Evolutionary conservation across 2,113 vertebrate genomes (phyloP).

Genomic region (Smithornis capensis): DNA sequence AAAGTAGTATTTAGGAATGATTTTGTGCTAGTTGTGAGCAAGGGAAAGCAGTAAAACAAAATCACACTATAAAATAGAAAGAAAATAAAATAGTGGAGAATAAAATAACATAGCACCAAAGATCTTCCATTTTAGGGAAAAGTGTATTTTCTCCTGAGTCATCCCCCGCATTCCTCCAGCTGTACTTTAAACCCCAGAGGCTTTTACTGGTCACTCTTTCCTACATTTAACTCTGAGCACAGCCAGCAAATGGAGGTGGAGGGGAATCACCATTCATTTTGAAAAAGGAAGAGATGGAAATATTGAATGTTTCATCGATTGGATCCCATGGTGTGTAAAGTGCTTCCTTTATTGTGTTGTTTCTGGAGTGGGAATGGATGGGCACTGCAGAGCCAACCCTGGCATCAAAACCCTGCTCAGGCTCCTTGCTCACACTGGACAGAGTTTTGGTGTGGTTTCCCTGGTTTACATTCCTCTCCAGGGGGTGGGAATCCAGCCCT

Average conservation of each 20-base stretch:
- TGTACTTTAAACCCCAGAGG: neutral
- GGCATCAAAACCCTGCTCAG: neutral
- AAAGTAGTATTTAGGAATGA: neutral
- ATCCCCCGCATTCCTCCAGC: neutral
- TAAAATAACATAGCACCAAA: neutral
- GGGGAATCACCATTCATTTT: neutral
- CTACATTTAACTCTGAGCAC: neutral
- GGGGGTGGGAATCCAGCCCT: neutral
- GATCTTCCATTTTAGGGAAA: neutral
- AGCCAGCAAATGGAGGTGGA: neutral
- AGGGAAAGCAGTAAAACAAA: neutral
- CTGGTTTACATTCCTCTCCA: neutral
- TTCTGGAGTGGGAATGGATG: neutral
- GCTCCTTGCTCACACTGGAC: neutral
- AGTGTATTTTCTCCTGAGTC: neutral
- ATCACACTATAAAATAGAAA: neutral
- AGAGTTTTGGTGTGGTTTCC: fast-evolving
- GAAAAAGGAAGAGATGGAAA: constrained; percentile 14
- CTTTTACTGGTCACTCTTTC: neutral
- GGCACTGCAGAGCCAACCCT: neutral
- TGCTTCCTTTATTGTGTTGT: neutral
- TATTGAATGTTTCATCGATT: neutral
- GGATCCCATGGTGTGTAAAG: neutral
- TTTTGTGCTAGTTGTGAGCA: neutral
- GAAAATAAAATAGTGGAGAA: neutral